phyloP scores from a whole-genome alignment of 23 tunicate species.

The Phallusia fumigata region DNA sequence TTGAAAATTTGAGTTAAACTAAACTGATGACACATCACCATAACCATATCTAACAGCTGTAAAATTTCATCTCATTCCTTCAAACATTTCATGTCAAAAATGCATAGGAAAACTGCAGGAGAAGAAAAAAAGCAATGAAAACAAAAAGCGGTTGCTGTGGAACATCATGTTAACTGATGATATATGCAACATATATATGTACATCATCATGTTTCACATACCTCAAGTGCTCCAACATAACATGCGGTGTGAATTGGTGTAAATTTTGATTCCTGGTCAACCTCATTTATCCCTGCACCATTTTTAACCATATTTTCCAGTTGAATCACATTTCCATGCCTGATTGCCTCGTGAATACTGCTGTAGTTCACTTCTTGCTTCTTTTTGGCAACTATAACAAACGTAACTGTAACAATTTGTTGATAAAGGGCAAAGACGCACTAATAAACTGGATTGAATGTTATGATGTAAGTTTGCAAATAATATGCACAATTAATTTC shows the following conservation, averaged over 20 bases:
- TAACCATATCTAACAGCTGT: too few relatives aligned
- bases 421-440: too few relatives aligned
- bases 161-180: neutral
- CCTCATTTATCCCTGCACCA: slow-evolving; percentile 85
- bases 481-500: neutral
- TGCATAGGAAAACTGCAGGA: too few relatives aligned
- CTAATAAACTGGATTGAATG: neutral
- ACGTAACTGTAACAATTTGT: neutral
- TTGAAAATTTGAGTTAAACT: too few relatives aligned
- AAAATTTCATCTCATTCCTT: too few relatives aligned
- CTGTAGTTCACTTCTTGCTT: slow-evolving; percentile 52
- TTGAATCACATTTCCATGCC: slow-evolving; percentile 64
- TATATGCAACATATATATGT: neutral
- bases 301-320: slow-evolving; percentile 75
- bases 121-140: too few relatives aligned
- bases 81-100: too few relatives aligned
- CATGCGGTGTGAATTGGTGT: slow-evolving; percentile 86
- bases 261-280: slow-evolving; percentile 68
- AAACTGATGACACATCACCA: too few relatives aligned
- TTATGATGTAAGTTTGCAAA: neutral
- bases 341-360: slow-evolving; percentile 79
- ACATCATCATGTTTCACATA: neutral
- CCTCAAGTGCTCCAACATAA: slow-evolving; percentile 80
- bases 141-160: neutral
- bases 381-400: neutral